Conservation (phyloP, 2,888 invertebrate species). For the Drosophila bunnanda region DNA sequence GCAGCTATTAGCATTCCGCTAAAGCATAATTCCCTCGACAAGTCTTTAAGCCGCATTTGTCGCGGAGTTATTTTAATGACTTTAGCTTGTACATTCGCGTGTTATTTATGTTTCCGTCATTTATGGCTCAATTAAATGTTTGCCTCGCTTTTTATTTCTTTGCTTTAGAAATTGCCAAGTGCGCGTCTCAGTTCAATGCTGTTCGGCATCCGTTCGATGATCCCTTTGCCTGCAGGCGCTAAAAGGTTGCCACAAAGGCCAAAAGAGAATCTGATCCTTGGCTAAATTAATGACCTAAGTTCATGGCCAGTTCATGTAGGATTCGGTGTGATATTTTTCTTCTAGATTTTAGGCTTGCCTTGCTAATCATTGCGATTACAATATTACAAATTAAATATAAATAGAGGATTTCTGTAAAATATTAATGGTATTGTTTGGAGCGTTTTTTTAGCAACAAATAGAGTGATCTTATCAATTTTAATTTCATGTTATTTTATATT, state of each 20-base stretch:
- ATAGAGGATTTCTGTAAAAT: too few relatives aligned
- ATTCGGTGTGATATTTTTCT: not conserved
- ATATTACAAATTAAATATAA: not conserved
- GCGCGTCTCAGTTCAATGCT: conserved; percentile 31
- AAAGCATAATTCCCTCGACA: conserved; percentile 44
- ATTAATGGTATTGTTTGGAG: not conserved
- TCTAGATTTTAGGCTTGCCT: not conserved
- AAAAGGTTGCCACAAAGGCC: conserved; percentile 15
- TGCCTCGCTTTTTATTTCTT: conserved; percentile 63
- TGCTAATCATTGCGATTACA: not conserved
- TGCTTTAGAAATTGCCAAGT: conserved; percentile 61
- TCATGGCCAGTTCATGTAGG: conserved; percentile 3
- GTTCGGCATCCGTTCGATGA: conserved; percentile 29
- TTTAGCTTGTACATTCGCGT: conserved; percentile 32
- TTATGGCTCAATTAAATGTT: conserved; percentile 73
- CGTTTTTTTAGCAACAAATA: not conserved
- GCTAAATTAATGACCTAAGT: conserved; percentile 3
- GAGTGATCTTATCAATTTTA: not conserved
- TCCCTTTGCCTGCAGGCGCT: conserved; percentile 3
- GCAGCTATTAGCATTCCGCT: conserved; percentile 13
- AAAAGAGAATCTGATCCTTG: not conserved
- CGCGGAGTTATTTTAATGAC: conserved; percentile 59
- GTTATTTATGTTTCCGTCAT: conserved; percentile 63
- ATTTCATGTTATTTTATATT: too few relatives aligned
- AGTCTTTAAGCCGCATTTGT: conserved; percentile 59